Evolutionary conservation across 1,140 invertebrate genomes (phyloP).

Genomic region (Cardiocondyla obscurior): DNA sequence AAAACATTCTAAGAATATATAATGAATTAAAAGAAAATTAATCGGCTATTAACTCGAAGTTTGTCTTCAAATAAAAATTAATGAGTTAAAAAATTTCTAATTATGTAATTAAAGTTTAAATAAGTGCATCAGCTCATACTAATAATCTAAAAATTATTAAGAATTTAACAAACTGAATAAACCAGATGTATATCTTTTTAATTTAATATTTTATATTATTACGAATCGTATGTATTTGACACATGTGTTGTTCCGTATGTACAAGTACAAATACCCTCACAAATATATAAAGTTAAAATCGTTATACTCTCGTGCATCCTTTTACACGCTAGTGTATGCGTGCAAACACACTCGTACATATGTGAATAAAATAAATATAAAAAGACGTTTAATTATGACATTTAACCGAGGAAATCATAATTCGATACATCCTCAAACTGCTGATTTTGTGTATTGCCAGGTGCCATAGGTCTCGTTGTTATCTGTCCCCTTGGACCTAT

Average conservation of each 20-base stretch:
- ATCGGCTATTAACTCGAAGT: neutral
- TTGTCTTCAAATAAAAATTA: neutral
- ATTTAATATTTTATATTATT: slow-evolving; percentile 4
- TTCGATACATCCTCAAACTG: slow-evolving; percentile 84
- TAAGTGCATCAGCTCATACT: neutral
- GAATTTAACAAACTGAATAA: neutral
- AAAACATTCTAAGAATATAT: neutral
- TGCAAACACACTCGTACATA: neutral
- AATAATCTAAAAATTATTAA: neutral
- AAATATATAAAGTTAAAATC: slow-evolving; percentile 15
- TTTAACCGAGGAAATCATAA: slow-evolving; percentile 83
- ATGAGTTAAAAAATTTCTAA: neutral
- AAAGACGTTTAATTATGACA: neutral
- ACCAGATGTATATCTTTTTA: neutral
- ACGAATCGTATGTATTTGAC: neutral
- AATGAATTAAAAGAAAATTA: neutral
- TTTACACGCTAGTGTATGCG: neutral
- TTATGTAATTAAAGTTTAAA: neutral
- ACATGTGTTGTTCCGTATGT: slow-evolving; percentile 5
- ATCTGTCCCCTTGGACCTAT: slow-evolving; percentile 80
- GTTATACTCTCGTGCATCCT: neutral
- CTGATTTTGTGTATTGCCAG: slow-evolving; percentile 81
- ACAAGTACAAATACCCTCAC: neutral
- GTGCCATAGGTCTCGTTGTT: slow-evolving; percentile 78
- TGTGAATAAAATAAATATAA: neutral